These are phyloP conservation scores for Tetrao urogallus DNA, from an alignment of 2,113 vertebrate genomes.

Conservation along the genomic window DNA sequence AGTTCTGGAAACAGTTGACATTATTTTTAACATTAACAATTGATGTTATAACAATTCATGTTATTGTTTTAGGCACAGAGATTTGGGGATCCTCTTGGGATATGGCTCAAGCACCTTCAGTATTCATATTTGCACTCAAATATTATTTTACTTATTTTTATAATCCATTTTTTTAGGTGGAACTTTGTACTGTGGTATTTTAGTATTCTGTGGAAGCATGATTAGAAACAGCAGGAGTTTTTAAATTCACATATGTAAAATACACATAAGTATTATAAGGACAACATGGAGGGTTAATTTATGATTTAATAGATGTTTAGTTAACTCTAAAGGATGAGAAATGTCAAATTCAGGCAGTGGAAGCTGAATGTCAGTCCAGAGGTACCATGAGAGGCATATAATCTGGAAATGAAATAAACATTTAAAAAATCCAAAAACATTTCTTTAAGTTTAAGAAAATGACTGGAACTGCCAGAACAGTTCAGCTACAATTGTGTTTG, in stretches of 20 bases:
- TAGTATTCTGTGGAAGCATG: background rate
- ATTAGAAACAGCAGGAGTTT: background rate
- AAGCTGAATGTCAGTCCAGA: background rate
- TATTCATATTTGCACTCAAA: background rate
- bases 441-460: background rate
- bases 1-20: background rate
- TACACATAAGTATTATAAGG: background rate
- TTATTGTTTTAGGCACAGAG: background rate
- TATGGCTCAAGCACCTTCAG: background rate
- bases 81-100: background rate
- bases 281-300: background rate
- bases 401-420: background rate
- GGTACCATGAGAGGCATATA: background rate
- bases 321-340: background rate
- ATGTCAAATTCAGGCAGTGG: background rate
- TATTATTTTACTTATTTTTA: background rate
- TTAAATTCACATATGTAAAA: background rate
- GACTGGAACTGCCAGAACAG: background rate
- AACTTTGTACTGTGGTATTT: background rate
- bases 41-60: background rate
- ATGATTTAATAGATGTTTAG: background rate
- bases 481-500: background rate
- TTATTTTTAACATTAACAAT: background rate
- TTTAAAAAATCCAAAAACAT: background rate
- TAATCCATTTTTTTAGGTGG: background rate